Base-by-base conservation (phyloP, 2,888 invertebrate genomes). In the Laspeyria flexula region DNA sequence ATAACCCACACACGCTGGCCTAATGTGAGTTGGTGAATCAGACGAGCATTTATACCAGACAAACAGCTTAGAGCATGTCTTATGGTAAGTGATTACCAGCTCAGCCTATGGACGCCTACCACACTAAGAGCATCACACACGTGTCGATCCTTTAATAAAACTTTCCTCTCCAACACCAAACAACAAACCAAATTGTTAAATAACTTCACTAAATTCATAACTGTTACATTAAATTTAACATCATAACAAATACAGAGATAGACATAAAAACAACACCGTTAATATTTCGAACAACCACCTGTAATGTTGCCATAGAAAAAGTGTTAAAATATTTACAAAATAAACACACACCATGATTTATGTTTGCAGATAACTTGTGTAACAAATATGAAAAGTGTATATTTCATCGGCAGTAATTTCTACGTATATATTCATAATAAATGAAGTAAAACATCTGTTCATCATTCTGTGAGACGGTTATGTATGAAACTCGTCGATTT, bases 311-410 rank as follows among this genome's bases (percentile, higher is more conserved):
- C 43, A 55, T 52, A 38, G 23, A 34, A 54, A 57, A 52, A 47
- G 51, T 64, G 65, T 63, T 55, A 64, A 48, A 64, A 64, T 64
- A 64, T 64, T 68, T 50, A 34, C 29, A 49, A 49, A 68, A 54
- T 64, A 68, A 63, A 67, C 53, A 58, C 38, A 27, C 35, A 10
- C 1, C 1, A 37, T 33, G 62, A 63, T 63, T 63, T 63, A 63
- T 63, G 15, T 9, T 15, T 34, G 13, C 10, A 12, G 33, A 10
- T 21, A 44, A 33, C 15, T 43, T 47, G 34, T 47, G 34, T 51
- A 51, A 46, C 43, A 55, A 44, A 18, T 21, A 47, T 29, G 38
- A 29, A 63, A 46, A 53, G 65, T 67, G 42, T 44, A 49, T 63
- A 50, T 63, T 63, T 67, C 46, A 47, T 31, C 52, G 43, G 27